Evolutionary conservation across 2,888 invertebrate genomes (phyloP).

Genomic region (Prosopocoilus inquinatus): DNA sequence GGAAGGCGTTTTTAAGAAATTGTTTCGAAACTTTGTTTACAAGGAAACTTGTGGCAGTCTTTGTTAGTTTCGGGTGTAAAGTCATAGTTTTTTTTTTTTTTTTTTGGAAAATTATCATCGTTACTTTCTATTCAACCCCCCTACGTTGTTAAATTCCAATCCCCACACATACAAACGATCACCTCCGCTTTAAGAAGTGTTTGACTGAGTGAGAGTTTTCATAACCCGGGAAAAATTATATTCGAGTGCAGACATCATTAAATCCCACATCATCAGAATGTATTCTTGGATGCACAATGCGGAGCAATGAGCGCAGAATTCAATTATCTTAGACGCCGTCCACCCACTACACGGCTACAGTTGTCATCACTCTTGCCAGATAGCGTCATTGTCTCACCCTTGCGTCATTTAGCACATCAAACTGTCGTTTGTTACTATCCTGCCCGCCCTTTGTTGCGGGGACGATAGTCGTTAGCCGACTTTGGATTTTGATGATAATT

Average conservation of each 20-base stretch:
- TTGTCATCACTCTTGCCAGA: conserved; percentile 49
- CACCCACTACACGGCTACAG: conserved; percentile 37
- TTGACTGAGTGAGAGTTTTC: conserved; percentile 8
- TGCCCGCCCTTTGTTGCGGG: conserved; percentile 32
- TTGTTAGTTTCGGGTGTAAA: no score
- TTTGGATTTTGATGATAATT: conserved; percentile 42
- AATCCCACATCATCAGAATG: conserved; percentile 46
- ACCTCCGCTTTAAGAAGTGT: conserved; percentile 15
- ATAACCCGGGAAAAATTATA: conserved; percentile 30
- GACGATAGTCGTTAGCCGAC: conserved; percentile 37
- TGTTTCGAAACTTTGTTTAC: no score
- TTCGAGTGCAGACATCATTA: conserved; percentile 41
- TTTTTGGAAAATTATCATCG: no score
- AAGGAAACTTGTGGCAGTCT: no score
- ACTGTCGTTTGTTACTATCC: conserved; percentile 48
- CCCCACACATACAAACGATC: background rate
- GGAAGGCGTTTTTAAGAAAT: no score
- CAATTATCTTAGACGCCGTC: conserved; percentile 43
- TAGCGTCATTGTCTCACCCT: conserved; percentile 52
- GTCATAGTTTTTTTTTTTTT: no score
- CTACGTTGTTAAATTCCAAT: no score
- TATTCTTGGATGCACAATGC: conserved; percentile 45
- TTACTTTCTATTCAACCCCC: no score
- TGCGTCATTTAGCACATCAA: conserved; percentile 52
- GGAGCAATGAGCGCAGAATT: conserved; percentile 45